Evolutionary conservation across 2,797 vertebrate genomes (phyloP).

Genomic region (Ctenopoma multispine): DNA sequence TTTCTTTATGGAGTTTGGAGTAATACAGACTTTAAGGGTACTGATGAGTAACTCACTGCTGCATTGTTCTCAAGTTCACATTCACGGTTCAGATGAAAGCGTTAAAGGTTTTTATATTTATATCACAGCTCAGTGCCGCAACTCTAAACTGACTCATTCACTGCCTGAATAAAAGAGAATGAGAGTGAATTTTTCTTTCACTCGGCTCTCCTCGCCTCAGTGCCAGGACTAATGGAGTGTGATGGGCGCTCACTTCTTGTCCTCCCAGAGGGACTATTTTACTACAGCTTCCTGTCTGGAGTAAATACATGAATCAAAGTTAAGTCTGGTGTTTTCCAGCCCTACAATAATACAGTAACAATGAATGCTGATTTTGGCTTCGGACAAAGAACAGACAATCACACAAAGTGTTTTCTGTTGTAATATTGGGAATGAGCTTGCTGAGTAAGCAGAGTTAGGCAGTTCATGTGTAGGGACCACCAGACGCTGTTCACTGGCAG

Average conservation of each 20-base stretch:
- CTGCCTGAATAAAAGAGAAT: constrained; percentile 1
- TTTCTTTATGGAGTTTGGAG: neutral
- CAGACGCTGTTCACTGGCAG: too few species aligned
- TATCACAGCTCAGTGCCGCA: neutral
- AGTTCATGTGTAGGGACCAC: too few species aligned
- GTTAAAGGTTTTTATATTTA: neutral
- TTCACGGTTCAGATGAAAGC: neutral
- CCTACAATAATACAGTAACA: neutral
- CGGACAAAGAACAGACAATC: neutral
- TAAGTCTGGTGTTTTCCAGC: neutral
- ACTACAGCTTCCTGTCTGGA: constrained; percentile 31
- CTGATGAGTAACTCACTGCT: too few species aligned
- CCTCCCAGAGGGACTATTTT: constrained; percentile 31
- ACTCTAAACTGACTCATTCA: neutral
- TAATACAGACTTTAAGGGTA: neutral
- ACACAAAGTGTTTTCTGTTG: too few species aligned
- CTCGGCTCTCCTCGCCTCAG: constrained; percentile 3
- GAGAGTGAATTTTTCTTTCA: neutral
- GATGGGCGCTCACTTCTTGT: constrained; percentile 15
- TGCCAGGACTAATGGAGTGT: constrained; percentile 39
- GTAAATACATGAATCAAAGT: constrained; percentile 28
- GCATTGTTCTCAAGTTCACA: neutral
- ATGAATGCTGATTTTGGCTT: neutral
- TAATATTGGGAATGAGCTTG: too few species aligned
- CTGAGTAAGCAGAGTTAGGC: too few species aligned